phyloP scores from a whole-genome alignment of 2,113 vertebrate species.

The Myocastor coypus region DNA sequence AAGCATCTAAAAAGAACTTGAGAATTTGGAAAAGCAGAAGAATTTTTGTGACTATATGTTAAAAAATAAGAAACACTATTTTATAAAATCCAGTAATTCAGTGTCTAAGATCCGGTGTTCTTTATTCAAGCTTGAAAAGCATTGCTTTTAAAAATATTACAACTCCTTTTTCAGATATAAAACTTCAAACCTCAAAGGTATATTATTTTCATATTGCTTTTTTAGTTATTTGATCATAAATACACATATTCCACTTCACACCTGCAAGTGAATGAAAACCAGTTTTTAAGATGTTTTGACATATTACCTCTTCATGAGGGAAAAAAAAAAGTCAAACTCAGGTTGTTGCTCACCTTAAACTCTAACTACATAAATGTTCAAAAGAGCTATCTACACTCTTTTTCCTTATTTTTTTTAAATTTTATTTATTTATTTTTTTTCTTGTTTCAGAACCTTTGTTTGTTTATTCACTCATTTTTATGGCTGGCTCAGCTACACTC shows the following conservation, averaged over 20 bases:
- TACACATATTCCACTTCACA: slow-evolving; percentile 77
- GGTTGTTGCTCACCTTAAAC: background rate
- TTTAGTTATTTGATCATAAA: slow-evolving; percentile 81
- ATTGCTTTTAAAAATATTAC: slow-evolving; percentile 32
- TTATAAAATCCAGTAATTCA: background rate
- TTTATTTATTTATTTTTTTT: no score
- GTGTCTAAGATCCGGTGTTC: background rate
- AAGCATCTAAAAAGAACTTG: background rate
- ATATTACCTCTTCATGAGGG: slow-evolving; percentile 27
- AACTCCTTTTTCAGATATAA: slow-evolving; percentile 65
- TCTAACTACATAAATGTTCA: slow-evolving; percentile 28
- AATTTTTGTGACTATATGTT: background rate
- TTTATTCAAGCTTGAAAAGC: background rate
- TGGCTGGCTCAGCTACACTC: no score
- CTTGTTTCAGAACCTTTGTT: no score
- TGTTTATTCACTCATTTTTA: no score
- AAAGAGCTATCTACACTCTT: background rate
- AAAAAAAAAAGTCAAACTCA: slow-evolving; percentile 63
- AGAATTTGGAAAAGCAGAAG: slow-evolving; percentile 40
- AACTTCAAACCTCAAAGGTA: slow-evolving; percentile 63
- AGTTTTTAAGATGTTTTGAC: slow-evolving; percentile 78
- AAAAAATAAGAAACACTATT: background rate
- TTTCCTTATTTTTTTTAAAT: no score
- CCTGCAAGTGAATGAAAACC: slow-evolving; percentile 75
- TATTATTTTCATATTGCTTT: slow-evolving; percentile 59